Base-by-base conservation (phyloP, 2,888 invertebrate genomes). In the Cloeon dipterum region DNA sequence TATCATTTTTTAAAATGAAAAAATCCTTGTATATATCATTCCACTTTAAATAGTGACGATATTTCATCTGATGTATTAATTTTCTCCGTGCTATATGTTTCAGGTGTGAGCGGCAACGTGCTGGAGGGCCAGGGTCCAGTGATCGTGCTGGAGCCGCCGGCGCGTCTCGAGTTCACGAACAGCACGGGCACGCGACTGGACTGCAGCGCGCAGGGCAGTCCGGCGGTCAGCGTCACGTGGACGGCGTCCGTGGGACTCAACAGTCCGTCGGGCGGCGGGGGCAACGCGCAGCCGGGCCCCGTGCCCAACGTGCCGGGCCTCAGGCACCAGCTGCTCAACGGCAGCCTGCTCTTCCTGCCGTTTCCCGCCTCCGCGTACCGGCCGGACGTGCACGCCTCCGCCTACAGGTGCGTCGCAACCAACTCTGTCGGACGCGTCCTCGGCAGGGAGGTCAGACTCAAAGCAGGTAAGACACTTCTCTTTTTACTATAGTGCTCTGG, bases 381-480 rank as follows among this genome's bases (percentile, higher is more conserved):
- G 23, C 50, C 49, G 11, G 50, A 51, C 41, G 47, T 50, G 18
- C 49, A 50, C 41, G 43, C 47, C 3, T 42, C 47, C 25, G 44
- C 46, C 16, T 50, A 50, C 42, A 38, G 44, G 16, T 45, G 45
- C 32, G 37, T 43, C 18, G 45, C 45, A 8, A 26, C 37, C 32
- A 45, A 44, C 34, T 34, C 41, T n/a, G 29, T 44, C 7, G 45
- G 45, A 1, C 34, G 40, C 16, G 42, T 41, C 2, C 38, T 44
- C 16, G 40, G 42, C 37, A 26, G 45, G 23, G 45, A 45, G 20
- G 44, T 45, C 21, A 39, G 40, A 20, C 40, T 45, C 11, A 32
- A 41, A 26, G 45, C 45, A 37, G 45, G 45, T 45, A n/a, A n/a
- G n/a, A n/a, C n/a, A n/a, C n/a, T n/a, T n/a, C n/a, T n/a, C n/a